Evolutionary conservation across 2,888 invertebrate species (phyloP).

Genomic region (Eilema sororculum): DNA sequence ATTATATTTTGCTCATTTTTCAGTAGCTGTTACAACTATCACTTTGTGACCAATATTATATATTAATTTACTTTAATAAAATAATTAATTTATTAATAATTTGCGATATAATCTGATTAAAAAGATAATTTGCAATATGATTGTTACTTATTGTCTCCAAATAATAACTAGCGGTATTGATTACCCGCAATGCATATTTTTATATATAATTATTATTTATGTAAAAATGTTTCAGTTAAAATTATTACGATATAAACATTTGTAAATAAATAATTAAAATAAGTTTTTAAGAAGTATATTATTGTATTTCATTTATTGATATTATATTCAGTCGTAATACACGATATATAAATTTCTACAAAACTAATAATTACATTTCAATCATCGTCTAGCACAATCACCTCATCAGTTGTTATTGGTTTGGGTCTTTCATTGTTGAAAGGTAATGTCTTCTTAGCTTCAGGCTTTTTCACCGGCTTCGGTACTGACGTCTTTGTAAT

Average conservation of each 20-base stretch:
- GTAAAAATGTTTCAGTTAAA: conserved; percentile 16
- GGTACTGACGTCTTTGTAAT: conserved; percentile 79
- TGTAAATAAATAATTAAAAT: conserved; percentile 52
- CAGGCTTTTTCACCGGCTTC: conserved; percentile 68
- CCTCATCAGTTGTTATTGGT: conserved; percentile 75
- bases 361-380: conserved; percentile 36
- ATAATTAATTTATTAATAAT: neutral
- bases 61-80: neutral
- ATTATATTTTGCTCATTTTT: neutral
- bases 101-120: neutral
- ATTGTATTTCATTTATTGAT: conserved; percentile 42
- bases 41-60: neutral
- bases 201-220: conserved; percentile 8
- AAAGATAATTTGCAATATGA: neutral
- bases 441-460: conserved; percentile 70
- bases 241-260: conserved; percentile 20
- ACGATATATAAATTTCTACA: conserved; percentile 16
- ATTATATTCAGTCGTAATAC: conserved; percentile 22
- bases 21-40: neutral
- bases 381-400: conserved; percentile 83
- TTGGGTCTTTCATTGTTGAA: conserved; percentile 68
- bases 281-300: conserved; percentile 58
- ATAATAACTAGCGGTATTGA: conserved; percentile 2
- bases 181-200: conserved; percentile 8
- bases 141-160: neutral